Base-by-base conservation (phyloP, 2,888 invertebrate species). In the Noctua fimbriata region DNA sequence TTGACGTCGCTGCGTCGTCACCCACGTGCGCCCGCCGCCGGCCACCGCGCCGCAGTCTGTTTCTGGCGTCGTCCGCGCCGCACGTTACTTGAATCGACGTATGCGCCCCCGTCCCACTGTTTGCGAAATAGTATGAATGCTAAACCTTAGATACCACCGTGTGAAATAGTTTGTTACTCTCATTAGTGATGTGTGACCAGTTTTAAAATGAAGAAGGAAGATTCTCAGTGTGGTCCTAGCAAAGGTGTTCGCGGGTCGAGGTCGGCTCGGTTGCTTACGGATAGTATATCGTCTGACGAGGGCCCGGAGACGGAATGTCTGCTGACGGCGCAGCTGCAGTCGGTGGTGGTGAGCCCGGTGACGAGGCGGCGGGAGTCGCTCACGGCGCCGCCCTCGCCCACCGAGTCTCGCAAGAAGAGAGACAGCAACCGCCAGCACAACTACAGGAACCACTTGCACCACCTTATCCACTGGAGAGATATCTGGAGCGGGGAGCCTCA, bases 361-460 rank as follows among this genome's bases (percentile, higher is more conserved):
- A 91, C 92, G 79, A 92, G 92, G 55, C 94, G 97, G 7, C 92
- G 97, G 63, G 93, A 94, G 85, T 97, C 97, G 5, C 92, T 97
- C 71, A 97, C 97, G 12, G 97, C 97, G 47, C 97, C 97, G 24
- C 96, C 97, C 0, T 97, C 97, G 49, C 97, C 97, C 14, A 95
- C 94, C n/a, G 96, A 96, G 80, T 96, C 94, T 60, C 93, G 96
- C 83, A 96, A 96, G 92, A 96, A 96, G 92, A 95, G 94, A 84
- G 95, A 94, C 82, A 92, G 90, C 88, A 94, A 93, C 90, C 95
- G 93, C 74, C 96, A 93, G 87, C 96, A 95, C 90, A 94, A 95
- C 91, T 97, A 95, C 91, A 96, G 92, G 93, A 97, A 94, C 92
- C 97, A 95, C 90, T 94, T 95, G 87, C 96, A 95, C 87, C 95